A percentile compares a stretch with the other conserved stretches of the same genome.
phyloP scores from a whole-genome alignment of 2,888 invertebrate genomes.

The Tanypteryx hageni region DNA sequence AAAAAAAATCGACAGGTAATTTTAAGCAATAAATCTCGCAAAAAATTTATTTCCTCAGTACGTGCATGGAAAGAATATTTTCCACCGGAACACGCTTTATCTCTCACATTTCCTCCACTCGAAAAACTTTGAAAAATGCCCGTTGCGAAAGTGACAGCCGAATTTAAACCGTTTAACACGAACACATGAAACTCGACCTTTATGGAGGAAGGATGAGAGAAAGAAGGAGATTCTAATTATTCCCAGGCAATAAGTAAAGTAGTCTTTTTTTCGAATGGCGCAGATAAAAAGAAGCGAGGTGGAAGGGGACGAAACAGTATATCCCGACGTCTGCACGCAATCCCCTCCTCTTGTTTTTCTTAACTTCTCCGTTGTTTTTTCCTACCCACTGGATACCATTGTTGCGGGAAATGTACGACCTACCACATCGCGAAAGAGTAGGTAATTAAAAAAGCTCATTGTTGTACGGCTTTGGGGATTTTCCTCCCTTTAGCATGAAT shows the following conservation, averaged over 20 bases:
- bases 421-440: constrained; percentile 10
- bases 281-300: not conserved
- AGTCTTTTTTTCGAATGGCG: not conserved
- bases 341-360: not conserved
- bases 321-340: constrained; percentile 7
- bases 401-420: constrained; percentile 16
- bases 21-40: too few relatives aligned
- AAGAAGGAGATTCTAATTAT: not conserved
- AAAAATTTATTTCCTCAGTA: too few relatives aligned
- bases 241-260: constrained; percentile 14
- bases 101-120: too few relatives aligned
- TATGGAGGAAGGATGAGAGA: not conserved
- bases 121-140: too few relatives aligned
- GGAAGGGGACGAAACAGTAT: not conserved
- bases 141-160: not conserved
- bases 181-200: not conserved
- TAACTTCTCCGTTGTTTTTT: not conserved
- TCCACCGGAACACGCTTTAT: too few relatives aligned
- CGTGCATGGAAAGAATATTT: too few relatives aligned
- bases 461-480: not conserved
- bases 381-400: not conserved
- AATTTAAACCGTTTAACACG: not conserved
- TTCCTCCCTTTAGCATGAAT: not conserved
- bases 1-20: too few relatives aligned
- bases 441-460: constrained; percentile 32